Conservation (phyloP, 2,113 vertebrate genomes). For the Catagonus wagneri region DNA sequence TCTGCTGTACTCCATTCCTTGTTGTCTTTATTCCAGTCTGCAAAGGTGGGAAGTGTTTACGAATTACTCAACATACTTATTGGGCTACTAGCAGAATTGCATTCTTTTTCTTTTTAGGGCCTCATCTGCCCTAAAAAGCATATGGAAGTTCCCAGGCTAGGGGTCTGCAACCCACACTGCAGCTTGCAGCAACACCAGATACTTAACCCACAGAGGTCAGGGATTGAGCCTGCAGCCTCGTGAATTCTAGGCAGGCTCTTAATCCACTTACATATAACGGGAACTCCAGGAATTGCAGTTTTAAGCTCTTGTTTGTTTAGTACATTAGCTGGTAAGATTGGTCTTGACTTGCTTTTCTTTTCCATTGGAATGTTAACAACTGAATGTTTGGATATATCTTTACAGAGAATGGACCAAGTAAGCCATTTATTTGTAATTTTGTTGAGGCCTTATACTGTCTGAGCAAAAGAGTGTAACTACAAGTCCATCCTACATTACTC, state of each 20-base stretch:
- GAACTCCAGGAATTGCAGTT: neutral
- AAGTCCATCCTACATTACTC: neutral
- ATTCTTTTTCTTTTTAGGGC: too few relatives aligned
- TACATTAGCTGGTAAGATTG: neutral
- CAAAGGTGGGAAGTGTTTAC: neutral
- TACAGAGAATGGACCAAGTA: neutral
- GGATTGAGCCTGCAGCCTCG: too few relatives aligned
- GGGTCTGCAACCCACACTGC: too few relatives aligned
- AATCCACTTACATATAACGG: too few relatives aligned
- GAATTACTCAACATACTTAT: neutral
- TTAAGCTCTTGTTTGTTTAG: neutral
- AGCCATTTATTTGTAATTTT: neutral
- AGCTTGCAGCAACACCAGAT: too few relatives aligned
- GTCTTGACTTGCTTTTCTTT: neutral
- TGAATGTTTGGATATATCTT: neutral
- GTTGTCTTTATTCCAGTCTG: neutral
- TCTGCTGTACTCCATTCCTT: neutral
- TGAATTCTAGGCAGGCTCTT: too few relatives aligned
- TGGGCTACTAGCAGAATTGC: neutral
- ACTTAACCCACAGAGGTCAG: too few relatives aligned
- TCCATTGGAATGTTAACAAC: neutral
- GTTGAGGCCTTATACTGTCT: neutral
- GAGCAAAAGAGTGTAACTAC: neutral
- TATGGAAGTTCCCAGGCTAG: too few relatives aligned
- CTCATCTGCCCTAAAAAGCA: too few relatives aligned